Conservation (phyloP, 2,797 vertebrate genomes). For the Simalia tracyae region DNA sequence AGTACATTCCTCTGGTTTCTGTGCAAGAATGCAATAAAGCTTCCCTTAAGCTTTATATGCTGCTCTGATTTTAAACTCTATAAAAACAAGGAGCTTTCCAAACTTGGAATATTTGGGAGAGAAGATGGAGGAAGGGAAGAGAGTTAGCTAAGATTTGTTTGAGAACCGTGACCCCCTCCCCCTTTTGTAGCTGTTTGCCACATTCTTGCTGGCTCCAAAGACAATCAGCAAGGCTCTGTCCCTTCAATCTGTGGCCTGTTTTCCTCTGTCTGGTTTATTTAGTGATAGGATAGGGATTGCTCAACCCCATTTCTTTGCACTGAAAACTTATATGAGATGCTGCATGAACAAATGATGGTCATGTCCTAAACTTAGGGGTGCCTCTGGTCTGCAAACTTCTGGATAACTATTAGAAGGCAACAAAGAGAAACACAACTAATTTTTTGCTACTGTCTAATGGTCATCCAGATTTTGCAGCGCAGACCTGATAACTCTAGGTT, state of each 20-base stretch:
- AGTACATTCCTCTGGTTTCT: conserved; percentile 38
- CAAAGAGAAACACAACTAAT: neutral
- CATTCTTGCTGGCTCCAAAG: conserved; percentile 11
- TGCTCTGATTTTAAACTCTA: conserved; percentile 43
- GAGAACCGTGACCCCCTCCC: neutral
- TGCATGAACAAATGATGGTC: neutral
- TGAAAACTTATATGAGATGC: neutral
- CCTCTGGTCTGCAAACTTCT: neutral
- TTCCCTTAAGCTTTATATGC: conserved; percentile 48
- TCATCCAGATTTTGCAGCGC: neutral
- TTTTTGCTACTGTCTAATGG: neutral
- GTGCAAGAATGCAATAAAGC: conserved; percentile 41
- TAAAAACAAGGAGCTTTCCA: conserved; percentile 26
- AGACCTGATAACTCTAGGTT: neutral
- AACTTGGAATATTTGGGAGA: conserved; percentile 18
- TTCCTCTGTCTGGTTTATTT: conserved; percentile 35
- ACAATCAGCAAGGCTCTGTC: conserved; percentile 16
- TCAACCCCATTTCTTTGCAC: conserved; percentile 10
- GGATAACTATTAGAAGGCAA: neutral
- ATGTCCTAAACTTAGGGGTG: neutral
- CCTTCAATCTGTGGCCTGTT: conserved; percentile 29
- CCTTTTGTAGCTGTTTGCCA: neutral
- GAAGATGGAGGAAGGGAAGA: neutral
- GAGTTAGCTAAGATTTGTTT: conserved; percentile 33
- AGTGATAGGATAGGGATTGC: neutral